Base-by-base conservation (phyloP, 2,113 vertebrate genomes). In the Isichthys henryi region DNA sequence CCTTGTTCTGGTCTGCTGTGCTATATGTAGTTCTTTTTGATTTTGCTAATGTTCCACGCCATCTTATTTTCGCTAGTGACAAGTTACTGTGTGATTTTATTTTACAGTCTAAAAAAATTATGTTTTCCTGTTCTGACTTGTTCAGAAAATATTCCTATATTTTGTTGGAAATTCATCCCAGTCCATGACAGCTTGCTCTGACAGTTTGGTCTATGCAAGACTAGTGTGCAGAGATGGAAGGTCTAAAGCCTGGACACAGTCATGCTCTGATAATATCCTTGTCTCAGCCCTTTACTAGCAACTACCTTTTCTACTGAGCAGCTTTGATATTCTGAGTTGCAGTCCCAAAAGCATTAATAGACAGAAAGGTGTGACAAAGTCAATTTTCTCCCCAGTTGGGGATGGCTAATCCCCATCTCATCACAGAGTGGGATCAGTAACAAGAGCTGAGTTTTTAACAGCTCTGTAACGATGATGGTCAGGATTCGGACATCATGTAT, bases 81-180 rank as follows among this genome's bases (percentile, higher is more conserved):
- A 89, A 77, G 80, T 89, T 92, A 89, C 92, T 90, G 90, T 92
- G 92, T 93, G 90, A 93, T 93, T 88, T 84, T 89, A 93, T 90
- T 94, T 56, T 93, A 93, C 92, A 94, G 92, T 91, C 89, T 23
- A 62, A 7, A 58, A 62, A 58, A 58, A 62, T n/a, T n/a, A 58
- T n/a, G 21, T 95, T 94, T 94, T 92, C 94, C 93, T 95, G 94
- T 86, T 92, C 92, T 93, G 93, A 94, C 93, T 92, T 90, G 90
- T 90, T 89, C 80, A 2, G 45, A n/a, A 53, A 80, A 87, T 89
- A 90, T 35, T 46, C 90, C 91, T 87, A 5, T 91, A 93, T 95
- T 96, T 95, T 70, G 9, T 43, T 80, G 13, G 31, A 19, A 80
- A 80, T 80, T 80, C 13, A 7, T 80, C 74, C 35, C 15, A 80